Percentiles rank a stretch among this genome's conserved stretches.
phyloP scores from a whole-genome alignment of 2,797 vertebrate genomes.

The Silurus aristotelis region DNA sequence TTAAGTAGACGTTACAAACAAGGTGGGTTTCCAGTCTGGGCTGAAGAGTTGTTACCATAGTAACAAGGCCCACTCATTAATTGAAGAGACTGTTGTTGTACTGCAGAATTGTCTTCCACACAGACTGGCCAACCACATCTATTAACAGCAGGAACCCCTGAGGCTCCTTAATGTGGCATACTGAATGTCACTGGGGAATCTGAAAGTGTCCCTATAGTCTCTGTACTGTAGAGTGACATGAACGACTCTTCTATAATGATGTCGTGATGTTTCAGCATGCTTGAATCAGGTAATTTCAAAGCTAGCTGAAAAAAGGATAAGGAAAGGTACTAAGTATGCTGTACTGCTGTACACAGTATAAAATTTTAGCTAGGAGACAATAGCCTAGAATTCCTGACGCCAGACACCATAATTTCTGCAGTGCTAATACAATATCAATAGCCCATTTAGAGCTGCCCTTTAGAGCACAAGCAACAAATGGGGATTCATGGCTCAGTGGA shows the following conservation, averaged over 20 bases:
- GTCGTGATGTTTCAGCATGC: background rate
- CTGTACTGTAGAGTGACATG: background rate
- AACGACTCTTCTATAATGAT: slow-evolving; percentile 3
- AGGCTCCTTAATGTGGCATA: background rate
- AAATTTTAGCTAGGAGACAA: slow-evolving; percentile 40
- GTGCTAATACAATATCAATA: slow-evolving; percentile 75
- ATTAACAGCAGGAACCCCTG: background rate
- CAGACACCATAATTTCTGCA: slow-evolving; percentile 60
- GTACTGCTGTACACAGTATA: slow-evolving; percentile 28
- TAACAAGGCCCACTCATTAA: slow-evolving; percentile 39
- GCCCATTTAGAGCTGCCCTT: slow-evolving; percentile 67
- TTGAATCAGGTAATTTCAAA: background rate
- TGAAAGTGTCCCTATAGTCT: background rate
- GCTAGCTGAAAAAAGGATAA: background rate
- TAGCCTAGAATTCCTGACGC: slow-evolving; percentile 57
- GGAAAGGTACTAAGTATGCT: slow-evolving; percentile 7
- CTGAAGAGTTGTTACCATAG: slow-evolving; percentile 48
- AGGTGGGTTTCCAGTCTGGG: slow-evolving; percentile 37
- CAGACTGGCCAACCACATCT: slow-evolving; percentile 4
- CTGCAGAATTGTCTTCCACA: slow-evolving; percentile 30
- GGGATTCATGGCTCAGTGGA: slow-evolving; percentile 67
- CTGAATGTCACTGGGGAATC: slow-evolving; percentile 22
- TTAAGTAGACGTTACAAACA: slow-evolving; percentile 18
- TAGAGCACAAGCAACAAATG: slow-evolving; percentile 65
- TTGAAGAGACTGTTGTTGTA: slow-evolving; percentile 28